Conservation (phyloP, 2,113 vertebrate species). For the Mesocricetus auratus region DNA sequence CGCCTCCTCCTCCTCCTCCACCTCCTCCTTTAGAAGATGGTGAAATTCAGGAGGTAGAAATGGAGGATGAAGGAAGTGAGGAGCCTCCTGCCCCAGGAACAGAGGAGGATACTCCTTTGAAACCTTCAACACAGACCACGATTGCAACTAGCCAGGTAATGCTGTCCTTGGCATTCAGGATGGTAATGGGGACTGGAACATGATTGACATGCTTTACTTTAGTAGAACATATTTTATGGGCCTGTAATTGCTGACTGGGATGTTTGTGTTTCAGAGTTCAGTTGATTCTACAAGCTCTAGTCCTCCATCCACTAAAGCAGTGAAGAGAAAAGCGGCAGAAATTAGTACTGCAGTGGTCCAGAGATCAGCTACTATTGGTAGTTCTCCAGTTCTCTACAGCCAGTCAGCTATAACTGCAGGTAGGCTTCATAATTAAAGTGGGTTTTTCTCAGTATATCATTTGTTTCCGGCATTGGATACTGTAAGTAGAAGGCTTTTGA, state of each 20-base stretch:
- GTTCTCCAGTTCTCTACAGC: conserved; percentile 95
- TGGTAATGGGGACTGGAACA: neutral
- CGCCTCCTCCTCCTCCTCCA: conserved; percentile 89
- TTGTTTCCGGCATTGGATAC: neutral
- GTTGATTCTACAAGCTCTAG: conserved; percentile 81
- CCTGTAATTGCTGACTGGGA: neutral
- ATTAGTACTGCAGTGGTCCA: conserved; percentile 87
- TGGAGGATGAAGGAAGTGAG: conserved; percentile 96
- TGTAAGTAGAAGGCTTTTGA: neutral
- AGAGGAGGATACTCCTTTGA: conserved; percentile 91
- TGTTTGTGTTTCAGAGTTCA: conserved; percentile 78
- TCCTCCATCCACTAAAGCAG: conserved; percentile 84
- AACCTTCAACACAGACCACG: conserved; percentile 84
- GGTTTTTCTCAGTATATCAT: neutral
- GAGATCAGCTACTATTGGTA: conserved; percentile 94
- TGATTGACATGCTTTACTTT: neutral
- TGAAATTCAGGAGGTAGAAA: conserved; percentile 98
- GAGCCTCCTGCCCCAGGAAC: conserved; percentile 97
- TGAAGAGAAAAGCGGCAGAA: conserved; percentile 92
- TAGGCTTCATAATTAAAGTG: conserved; percentile 79
- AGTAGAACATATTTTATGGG: neutral
- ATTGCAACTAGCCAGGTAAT: conserved; percentile 85
- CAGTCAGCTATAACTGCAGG: conserved; percentile 89
- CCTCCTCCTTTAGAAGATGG: conserved; percentile 93
- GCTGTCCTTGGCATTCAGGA: rapidly evolving